Evolutionary conservation across 2,888 invertebrate genomes (phyloP), one percentile per base, ranked within the genome.

Genomic region (Alentia gelatinosa): DNA sequence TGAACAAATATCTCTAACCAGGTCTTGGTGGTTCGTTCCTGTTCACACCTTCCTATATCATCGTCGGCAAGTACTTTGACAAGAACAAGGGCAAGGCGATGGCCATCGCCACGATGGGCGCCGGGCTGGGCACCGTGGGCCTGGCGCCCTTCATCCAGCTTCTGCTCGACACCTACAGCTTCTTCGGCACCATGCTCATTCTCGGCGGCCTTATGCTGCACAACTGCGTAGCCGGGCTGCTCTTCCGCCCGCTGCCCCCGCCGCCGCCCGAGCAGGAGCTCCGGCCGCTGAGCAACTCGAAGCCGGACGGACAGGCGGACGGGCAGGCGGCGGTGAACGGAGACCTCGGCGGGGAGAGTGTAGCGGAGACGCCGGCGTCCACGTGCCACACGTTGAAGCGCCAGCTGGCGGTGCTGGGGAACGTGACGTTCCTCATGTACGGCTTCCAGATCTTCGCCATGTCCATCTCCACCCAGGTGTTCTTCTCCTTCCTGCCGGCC

Each of bases 401-500:
- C 12, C 50, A 91, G 26, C 33, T 91, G 37, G 23, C 68, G 23
- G 33, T 91, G 26, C 68, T 91, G n/a, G 75, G 47, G 40, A 90
- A 90, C 33, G n/a, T 75, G 0, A 90, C 91, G 9, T 92, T 92
- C 47, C 30, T 91, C 37, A 26, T 92, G 26, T 91, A 92, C 37
- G 63, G 91, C 39, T 39, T 90, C 37, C 74, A 90, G 63, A 89
- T 89, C 9, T 39, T 89, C 33, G 26, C 26, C 33, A 74, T 74
- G 63, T 74, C 74, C 35, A 39, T 89, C 56, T 19, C 30, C 23
- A 89, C 37, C 23, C 63, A 50, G 37, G 92, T 94, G 0, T 92
- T 92, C 30, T 92, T 93, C 42, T 92, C 94, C 9, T 95, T 94
- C 89, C 63, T 94, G n/a, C 94, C 94, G 15, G 93, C 93, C 23